Evolutionary conservation across 2,797 vertebrate genomes (phyloP).

Genomic region (Clarias laeviceps): DNA sequence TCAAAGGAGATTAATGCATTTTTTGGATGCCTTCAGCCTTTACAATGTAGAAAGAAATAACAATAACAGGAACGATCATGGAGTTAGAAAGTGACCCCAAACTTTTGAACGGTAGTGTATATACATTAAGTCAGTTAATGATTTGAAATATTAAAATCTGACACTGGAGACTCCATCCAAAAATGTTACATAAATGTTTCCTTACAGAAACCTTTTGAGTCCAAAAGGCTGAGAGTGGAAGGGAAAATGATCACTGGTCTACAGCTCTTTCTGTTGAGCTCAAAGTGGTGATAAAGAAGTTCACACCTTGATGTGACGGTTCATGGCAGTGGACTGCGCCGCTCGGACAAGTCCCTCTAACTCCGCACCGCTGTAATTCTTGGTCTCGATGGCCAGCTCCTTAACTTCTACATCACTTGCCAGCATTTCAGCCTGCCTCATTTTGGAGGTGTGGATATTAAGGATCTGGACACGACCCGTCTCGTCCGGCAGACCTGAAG

Average conservation of each 20-base stretch:
- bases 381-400: conserved; percentile 88
- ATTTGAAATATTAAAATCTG: no score
- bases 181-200: not conserved
- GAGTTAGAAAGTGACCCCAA: no score
- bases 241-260: not conserved
- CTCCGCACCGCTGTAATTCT: conserved; percentile 95
- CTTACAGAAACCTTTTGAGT: not conserved
- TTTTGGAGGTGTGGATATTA: conserved; percentile 89
- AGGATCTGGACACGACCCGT: conserved; percentile 91
- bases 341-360: conserved; percentile 92
- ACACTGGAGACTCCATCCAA: not conserved
- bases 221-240: not conserved
- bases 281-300: not conserved
- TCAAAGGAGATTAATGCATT: no score
- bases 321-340: conserved; percentile 96
- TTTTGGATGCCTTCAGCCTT: no score
- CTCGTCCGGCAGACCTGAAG: conserved; percentile 88
- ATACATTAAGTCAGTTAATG: no score
- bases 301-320: conserved; percentile 93
- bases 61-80: no score
- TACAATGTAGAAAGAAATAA: no score
- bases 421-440: conserved; percentile 85
- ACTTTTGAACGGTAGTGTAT: no score
- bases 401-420: conserved; percentile 80
- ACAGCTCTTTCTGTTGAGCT: not conserved